phyloP scores from a whole-genome alignment of 92 coral and sea anemone genomes.

The Porites cylindrica region DNA sequence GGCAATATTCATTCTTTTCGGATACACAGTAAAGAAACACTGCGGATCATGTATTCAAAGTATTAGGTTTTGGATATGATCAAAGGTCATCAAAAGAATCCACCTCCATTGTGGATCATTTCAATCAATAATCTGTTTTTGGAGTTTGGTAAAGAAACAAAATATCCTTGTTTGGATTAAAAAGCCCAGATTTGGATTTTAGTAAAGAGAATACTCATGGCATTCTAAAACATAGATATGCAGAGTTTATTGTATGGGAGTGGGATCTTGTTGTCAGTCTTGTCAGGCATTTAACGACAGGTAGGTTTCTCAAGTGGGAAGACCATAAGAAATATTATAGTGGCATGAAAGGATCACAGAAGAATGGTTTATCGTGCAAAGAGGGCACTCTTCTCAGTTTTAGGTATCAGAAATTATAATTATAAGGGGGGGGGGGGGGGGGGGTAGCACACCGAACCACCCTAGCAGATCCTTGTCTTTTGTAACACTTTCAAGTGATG shows the following conservation, averaged over 20 bases:
- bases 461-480: too few relatives aligned
- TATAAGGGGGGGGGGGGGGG: too few relatives aligned
- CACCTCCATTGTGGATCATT: too few relatives aligned
- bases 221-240: slow-evolving; percentile 88
- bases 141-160: not conserved
- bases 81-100: too few relatives aligned
- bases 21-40: too few relatives aligned
- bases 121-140: not conserved
- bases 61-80: too few relatives aligned
- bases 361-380: slow-evolving; percentile 82
- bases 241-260: slow-evolving; percentile 92
- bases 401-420: slow-evolving; percentile 54
- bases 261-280: slow-evolving; percentile 73
- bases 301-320: slow-evolving; percentile 47
- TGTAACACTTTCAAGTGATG: too few relatives aligned
- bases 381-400: slow-evolving; percentile 74
- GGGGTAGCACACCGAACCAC: too few relatives aligned
- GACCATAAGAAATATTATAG: slow-evolving; percentile 22
- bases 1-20: too few relatives aligned
- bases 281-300: slow-evolving; percentile 73
- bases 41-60: too few relatives aligned
- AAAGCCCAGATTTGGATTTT: slow-evolving; percentile 80
- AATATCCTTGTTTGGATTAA: slow-evolving; percentile 80
- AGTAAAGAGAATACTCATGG: slow-evolving; percentile 84
- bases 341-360: slow-evolving; percentile 89